Percentiles rank a stretch among this genome's conserved stretches.
phyloP scores from a whole-genome alignment of 1,140 invertebrate species.

The Trichomalopsis sarcophagae region DNA sequence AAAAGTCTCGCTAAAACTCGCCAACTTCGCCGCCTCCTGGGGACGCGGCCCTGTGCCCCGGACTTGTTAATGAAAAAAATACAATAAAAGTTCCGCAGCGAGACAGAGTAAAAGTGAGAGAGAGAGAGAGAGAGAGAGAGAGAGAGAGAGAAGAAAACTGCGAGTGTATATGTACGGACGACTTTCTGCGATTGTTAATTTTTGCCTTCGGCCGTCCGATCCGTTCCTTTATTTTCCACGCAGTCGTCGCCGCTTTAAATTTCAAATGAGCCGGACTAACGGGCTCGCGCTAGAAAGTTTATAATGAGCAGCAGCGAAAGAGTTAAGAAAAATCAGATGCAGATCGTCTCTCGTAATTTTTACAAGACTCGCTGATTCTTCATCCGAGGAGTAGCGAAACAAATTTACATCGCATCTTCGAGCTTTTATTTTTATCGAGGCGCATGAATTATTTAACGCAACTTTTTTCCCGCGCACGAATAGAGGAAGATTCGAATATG shows the following conservation, averaged over 20 bases:
- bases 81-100: slow-evolving; percentile 67
- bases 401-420: neutral
- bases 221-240: slow-evolving; percentile 17
- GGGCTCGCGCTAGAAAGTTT: slow-evolving; percentile 7
- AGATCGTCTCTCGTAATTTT: neutral
- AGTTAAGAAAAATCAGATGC: slow-evolving; percentile 13
- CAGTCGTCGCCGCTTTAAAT: slow-evolving; percentile 35
- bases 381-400: neutral
- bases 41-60: slow-evolving; percentile 57
- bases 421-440: neutral
- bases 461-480: neutral
- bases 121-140: too few relatives aligned
- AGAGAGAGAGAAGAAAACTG: too few relatives aligned
- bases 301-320: neutral
- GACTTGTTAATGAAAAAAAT: slow-evolving; percentile 75
- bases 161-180: neutral
- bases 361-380: neutral
- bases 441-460: neutral
- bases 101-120: slow-evolving; percentile 21
- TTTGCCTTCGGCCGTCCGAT: slow-evolving; percentile 24
- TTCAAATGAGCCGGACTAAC: slow-evolving; percentile 46
- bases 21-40: slow-evolving; percentile 65
- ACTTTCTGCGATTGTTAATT: slow-evolving; percentile 53
- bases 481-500: neutral
- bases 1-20: slow-evolving; percentile 74